Base-by-base conservation (phyloP, 2,113 vertebrate species). In the Mastomys natalensis region DNA sequence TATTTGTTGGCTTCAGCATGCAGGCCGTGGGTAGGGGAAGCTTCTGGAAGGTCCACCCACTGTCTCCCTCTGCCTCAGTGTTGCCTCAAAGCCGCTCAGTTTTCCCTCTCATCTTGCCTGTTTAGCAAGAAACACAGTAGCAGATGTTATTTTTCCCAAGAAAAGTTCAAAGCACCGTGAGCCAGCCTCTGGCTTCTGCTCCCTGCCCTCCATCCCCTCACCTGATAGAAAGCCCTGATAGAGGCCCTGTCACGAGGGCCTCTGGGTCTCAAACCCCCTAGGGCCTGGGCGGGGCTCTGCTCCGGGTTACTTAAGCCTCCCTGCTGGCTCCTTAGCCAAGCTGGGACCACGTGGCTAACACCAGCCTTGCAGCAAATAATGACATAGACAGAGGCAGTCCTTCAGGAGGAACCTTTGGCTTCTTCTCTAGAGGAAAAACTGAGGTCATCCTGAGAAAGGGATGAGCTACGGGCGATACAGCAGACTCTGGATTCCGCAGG, bases 361-460 rank as follows among this genome's bases (percentile, higher is more conserved):
- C 81, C 91, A 74, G 95, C 94, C 34, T 0, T 70, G 6, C 84
- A 16, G 78, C 16, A 76, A 78, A 64, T 89, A 93, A 93, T 72
- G 95, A 87, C 96, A 77, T 1, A 77, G 53, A 51, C 87, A 26
- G 96, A 81, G 58, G 60, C 0, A 34, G 90, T 82, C 84, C 92
- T 85, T 22, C 29, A 85, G 93, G 91, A 85, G 93, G 91, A 91
- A 64, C 87, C 55, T 77, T 48, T 89, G 93, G 87, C 87, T 0
- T 17, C 55, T 85, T 82, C 92, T 48, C 1, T 24, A 70, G 22
- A 93, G 96, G 96, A 97, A 93, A 88, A 34, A 72, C 85, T 93
- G 70, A 92, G 95, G 92, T 97, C 96, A 92, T 87, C 91, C 85
- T 64, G 2, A 92, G 95, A 84, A 78, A 66, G 62, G 58, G 81